phyloP scores from a whole-genome alignment of 2,797 vertebrate species.

The Micropoecilia bifurca region DNA sequence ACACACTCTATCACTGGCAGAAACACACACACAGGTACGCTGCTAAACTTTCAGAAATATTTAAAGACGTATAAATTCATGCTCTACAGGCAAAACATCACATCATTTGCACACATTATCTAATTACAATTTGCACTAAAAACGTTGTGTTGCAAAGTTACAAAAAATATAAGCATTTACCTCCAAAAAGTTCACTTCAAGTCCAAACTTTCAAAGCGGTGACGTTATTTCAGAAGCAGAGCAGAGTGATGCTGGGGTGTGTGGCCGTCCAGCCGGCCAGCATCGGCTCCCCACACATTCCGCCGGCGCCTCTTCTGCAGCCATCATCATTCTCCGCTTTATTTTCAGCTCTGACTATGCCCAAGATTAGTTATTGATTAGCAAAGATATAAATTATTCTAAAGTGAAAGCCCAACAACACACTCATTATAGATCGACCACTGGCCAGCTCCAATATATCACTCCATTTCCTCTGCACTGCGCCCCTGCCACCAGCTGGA shows the following conservation, averaged over 20 bases:
- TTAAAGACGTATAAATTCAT: slow-evolving; percentile 2
- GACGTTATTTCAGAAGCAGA: slow-evolving; percentile 29
- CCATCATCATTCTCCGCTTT: slow-evolving; percentile 83
- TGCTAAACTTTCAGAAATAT: not conserved
- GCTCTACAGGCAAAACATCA: not conserved
- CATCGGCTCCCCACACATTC: slow-evolving; percentile 68
- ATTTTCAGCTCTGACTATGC: slow-evolving; percentile 81
- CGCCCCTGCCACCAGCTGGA: slow-evolving; percentile 62
- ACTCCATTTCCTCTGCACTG: slow-evolving; percentile 71
- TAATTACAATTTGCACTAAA: slow-evolving; percentile 18
- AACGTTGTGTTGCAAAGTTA: not conserved
- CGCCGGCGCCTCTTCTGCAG: slow-evolving; percentile 51
- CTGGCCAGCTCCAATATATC: slow-evolving; percentile 77
- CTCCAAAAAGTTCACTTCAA: slow-evolving; percentile 14
- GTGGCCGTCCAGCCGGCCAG: slow-evolving; percentile 18
- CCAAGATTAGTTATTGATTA: slow-evolving; percentile 87
- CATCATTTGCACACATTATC: not conserved
- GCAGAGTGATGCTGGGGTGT: slow-evolving; percentile 21
- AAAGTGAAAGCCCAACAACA: slow-evolving; percentile 83
- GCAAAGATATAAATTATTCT: slow-evolving; percentile 82
- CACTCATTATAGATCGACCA: slow-evolving; percentile 80
- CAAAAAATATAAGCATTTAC: slow-evolving; percentile 21
- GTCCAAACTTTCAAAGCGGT: slow-evolving; percentile 32
- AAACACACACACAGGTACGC: slow-evolving; percentile 6
- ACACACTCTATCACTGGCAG: not conserved